Conservation (phyloP, 2,888 invertebrate genomes). For the Apotomis capreana region DNA sequence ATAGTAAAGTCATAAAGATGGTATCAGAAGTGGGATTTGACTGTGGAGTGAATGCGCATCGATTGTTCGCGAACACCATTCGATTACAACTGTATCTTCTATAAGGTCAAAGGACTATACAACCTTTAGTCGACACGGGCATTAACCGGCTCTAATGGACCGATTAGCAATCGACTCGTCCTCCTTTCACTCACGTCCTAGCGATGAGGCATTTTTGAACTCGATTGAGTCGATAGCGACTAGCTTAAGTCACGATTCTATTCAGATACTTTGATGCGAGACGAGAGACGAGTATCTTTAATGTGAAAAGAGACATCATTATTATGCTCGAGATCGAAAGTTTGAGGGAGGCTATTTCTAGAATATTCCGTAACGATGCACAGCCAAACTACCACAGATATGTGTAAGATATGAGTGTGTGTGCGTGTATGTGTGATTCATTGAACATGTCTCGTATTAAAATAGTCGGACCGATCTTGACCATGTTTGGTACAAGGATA, state of each 20-base stretch:
- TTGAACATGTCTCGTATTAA: no score
- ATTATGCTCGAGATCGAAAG: no score
- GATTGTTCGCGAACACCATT: not conserved
- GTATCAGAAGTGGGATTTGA: no score
- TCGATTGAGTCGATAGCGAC: slow-evolving; percentile 7
- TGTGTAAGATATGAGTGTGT: no score
- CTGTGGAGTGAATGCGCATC: not conserved
- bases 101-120: slow-evolving; percentile 33
- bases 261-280: not conserved
- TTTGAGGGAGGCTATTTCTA: no score
- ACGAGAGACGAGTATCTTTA: not conserved
- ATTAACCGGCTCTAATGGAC: slow-evolving; percentile 24
- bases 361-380: no score
- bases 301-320: no score
- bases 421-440: no score
- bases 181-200: slow-evolving; percentile 67
- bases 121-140: slow-evolving; percentile 29
- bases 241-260: slow-evolving; percentile 22
- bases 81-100: not conserved
- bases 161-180: slow-evolving; percentile 45
- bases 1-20: no score
- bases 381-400: no score
- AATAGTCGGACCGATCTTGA: no score
- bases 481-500: no score
- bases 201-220: slow-evolving; percentile 43